phyloP scores from a whole-genome alignment of 2,797 vertebrate species.

The Scolopax rusticola region DNA sequence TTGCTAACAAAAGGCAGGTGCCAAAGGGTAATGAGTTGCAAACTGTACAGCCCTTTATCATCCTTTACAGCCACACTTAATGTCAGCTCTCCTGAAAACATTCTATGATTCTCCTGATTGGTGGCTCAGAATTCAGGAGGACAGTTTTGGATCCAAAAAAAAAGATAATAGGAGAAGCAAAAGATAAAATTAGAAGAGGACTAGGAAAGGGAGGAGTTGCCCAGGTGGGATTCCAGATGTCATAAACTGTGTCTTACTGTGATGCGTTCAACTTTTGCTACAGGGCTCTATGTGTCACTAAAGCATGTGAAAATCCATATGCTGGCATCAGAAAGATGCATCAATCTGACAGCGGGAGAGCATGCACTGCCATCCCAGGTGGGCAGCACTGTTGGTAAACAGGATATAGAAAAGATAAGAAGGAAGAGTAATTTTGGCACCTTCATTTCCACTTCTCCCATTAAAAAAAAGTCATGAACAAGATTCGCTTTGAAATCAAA shows the following conservation, averaged over 20 bases:
- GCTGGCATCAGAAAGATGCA: neutral
- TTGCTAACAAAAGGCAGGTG: neutral
- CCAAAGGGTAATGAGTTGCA: neutral
- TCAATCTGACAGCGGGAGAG: neutral
- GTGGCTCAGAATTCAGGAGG: neutral
- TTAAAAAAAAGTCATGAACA: neutral
- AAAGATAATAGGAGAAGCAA: neutral
- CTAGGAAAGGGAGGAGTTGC: neutral
- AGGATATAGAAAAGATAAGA: neutral
- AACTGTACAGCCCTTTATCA: accelerated
- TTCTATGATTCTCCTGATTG: neutral
- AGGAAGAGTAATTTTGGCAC: neutral
- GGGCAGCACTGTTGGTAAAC: conserved; percentile 11
- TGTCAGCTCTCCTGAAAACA: neutral
- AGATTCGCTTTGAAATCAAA: conserved; percentile 5
- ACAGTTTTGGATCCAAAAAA: neutral
- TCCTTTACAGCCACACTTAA: neutral
- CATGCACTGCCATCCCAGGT: neutral
- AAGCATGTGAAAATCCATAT: neutral
- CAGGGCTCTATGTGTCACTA: neutral
- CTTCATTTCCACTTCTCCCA: neutral
- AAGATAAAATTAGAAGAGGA: neutral
- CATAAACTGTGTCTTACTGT: neutral
- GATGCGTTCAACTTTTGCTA: neutral
- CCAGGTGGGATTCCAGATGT: neutral